These are phyloP conservation scores for Lagopus leucura DNA, from an alignment of 2,113 vertebrate species.

Conservation along the genomic window DNA sequence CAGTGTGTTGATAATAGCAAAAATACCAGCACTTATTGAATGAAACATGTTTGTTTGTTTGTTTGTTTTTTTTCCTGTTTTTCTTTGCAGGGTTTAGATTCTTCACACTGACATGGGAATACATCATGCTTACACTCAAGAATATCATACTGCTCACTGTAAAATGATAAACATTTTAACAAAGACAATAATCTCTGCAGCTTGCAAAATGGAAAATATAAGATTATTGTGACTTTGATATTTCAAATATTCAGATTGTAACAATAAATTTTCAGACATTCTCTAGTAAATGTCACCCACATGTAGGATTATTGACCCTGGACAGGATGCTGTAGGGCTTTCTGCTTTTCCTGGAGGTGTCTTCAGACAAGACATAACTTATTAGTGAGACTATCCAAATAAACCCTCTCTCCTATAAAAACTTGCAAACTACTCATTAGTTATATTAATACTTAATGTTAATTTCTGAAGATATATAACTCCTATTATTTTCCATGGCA, in stretches of 20 bases:
- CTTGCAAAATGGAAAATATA: background rate
- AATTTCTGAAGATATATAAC: background rate
- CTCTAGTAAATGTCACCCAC: background rate
- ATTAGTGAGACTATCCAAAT: background rate
- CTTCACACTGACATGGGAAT: background rate
- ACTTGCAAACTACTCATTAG: background rate
- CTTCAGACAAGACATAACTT: background rate
- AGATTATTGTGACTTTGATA: background rate
- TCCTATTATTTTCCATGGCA: too few relatives aligned
- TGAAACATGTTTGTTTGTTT: fast-evolving
- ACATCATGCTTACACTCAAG: background rate
- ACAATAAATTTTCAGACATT: background rate
- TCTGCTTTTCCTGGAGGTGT: background rate
- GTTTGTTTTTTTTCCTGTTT: background rate
- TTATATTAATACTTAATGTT: background rate
- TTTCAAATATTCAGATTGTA: background rate
- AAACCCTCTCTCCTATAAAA: background rate
- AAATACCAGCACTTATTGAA: background rate
- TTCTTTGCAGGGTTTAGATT: background rate
- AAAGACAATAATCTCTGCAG: background rate
- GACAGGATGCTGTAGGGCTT: background rate
- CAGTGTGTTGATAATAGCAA: background rate
- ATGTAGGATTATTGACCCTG: background rate
- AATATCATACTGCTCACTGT: background rate
- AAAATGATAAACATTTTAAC: background rate